Evolutionary conservation across 2,888 invertebrate species (phyloP), one percentile per base, ranked within the genome.

Genomic region (Rhimphoctona megacephalus): DNA sequence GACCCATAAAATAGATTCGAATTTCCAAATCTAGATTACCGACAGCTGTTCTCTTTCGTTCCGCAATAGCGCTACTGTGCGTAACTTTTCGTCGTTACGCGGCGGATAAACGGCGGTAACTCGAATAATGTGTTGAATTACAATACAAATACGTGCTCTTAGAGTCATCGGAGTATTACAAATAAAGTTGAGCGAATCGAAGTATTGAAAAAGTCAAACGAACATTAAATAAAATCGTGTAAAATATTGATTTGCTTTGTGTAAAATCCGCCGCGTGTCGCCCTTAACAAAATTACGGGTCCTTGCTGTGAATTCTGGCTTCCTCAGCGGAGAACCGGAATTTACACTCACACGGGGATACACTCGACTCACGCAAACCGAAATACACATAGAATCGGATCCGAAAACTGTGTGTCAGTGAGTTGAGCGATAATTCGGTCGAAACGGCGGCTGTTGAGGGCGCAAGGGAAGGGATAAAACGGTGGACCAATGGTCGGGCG

Each of bases 401-500:
- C 52, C 69, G 17, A 69, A 78, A 78, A 74, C 17, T 78, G 69
- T 78, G 72, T 36, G 69, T 52, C 30, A 30, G 30, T 30, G 61
- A 17, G 61, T 61, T 61, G 81, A 72, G 80, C 72, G 70, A 72
- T 81, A 73, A 69, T 78, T 78, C 78, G 78, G 78, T 78, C 78
- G 78, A 78, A 78, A 78, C 78, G 78, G 57, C 69, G 46, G 69
- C 78, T 43, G 83, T 39, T 22, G 72, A n/a, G 57, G 73, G 6
- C 11, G 25, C n/a, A 36, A 61, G 25, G 22, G 78, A 54, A 81
- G 77, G 86, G 49, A 61, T 64, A 86, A 83, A 78, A 81, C 66
- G 77, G 83, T 85, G 73, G 83, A 88, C 89, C 88, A 89, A 90
- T 89, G 87, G 85, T 78, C 80, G 79, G 64, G 83, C 88, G 85